phyloP scores from a whole-genome alignment of 2,113 vertebrate species.

The Eulemur rufifrons region DNA sequence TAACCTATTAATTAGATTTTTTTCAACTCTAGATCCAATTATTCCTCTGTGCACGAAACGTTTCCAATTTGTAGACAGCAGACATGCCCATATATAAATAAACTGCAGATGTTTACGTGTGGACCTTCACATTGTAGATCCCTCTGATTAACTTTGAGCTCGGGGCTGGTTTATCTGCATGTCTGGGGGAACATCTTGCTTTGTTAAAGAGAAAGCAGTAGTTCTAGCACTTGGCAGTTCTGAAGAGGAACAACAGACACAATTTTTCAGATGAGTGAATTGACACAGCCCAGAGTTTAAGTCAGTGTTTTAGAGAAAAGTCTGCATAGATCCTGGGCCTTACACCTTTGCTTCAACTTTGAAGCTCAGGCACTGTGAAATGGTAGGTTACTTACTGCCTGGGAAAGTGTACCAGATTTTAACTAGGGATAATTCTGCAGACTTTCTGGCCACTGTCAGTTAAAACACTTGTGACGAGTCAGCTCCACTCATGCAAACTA shows the following conservation, averaged over 20 bases:
- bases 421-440: slow-evolving; percentile 12
- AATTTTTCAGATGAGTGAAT: background rate
- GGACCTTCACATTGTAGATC: background rate
- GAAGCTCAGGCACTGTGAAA: background rate
- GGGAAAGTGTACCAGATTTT: background rate
- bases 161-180: background rate
- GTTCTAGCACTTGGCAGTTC: background rate
- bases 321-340: background rate
- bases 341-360: background rate
- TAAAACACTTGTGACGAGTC: slow-evolving; percentile 74
- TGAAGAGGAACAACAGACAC: background rate
- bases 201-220: background rate
- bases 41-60: background rate
- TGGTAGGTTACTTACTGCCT: background rate
- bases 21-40: background rate
- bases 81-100: background rate
- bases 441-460: slow-evolving; percentile 27
- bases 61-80: background rate
- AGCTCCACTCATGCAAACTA: slow-evolving; percentile 19
- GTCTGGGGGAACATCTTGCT: background rate
- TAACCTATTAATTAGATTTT: background rate
- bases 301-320: background rate
- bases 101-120: background rate
- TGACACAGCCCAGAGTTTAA: background rate
- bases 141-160: background rate